A percentile compares a stretch with the other conserved stretches of the same genome.
phyloP scores from a whole-genome alignment of 2,888 invertebrate species.

The Muscina levida region DNA sequence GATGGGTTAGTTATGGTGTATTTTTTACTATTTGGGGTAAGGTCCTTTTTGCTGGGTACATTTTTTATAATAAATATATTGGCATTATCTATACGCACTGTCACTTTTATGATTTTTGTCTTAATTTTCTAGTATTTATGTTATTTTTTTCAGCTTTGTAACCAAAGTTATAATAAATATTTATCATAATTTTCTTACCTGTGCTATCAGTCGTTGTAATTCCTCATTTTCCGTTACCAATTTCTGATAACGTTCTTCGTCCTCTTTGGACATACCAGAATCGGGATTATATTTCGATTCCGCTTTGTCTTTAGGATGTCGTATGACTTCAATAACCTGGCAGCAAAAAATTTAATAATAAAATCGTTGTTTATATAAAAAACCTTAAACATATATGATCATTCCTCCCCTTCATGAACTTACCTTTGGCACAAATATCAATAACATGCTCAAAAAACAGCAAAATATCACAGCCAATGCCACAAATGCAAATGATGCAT shows the following conservation, averaged over 20 bases:
- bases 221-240: slow-evolving; percentile 97
- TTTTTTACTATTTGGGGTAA: no score
- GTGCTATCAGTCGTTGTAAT: slow-evolving; percentile 95
- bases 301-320: slow-evolving; percentile 92
- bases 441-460: slow-evolving; percentile 98
- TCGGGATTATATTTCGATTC: slow-evolving; percentile 94
- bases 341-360: slow-evolving; percentile 70
- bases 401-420: slow-evolving; percentile 65
- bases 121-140: no score
- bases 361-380: slow-evolving; percentile 14
- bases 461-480: slow-evolving; percentile 98
- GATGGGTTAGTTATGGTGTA: no score
- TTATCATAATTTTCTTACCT: slow-evolving; percentile 82
- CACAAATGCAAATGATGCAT: slow-evolving; percentile 98
- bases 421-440: slow-evolving; percentile 99
- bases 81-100: no score
- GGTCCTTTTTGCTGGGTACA: no score
- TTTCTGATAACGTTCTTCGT: slow-evolving; percentile 96
- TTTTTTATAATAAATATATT: no score
- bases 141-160: no score
- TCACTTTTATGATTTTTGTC: no score
- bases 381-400: not conserved
- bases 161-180: no score
- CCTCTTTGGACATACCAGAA: slow-evolving; percentile 90
- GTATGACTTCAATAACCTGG: slow-evolving; percentile 92